Evolutionary conservation across 1,140 invertebrate species (phyloP).

Genomic region (Scaptomyza montana): DNA sequence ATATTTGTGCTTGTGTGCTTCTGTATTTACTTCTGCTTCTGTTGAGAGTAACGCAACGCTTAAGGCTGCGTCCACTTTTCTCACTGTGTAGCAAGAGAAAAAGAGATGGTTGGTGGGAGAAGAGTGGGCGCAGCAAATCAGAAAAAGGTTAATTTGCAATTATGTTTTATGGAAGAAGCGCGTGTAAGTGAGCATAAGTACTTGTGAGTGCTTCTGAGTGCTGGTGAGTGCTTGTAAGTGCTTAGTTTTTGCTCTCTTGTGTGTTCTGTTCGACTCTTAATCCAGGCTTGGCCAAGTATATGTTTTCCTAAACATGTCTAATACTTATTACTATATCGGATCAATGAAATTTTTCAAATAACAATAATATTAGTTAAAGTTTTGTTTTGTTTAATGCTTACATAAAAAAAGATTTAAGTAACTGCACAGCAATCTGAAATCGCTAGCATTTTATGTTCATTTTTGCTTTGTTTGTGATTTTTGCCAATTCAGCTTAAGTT

Average conservation of each 20-base stretch:
- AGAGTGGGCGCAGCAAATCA: constrained; percentile 35
- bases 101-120: background rate
- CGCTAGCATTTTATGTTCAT: background rate
- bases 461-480: background rate
- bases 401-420: background rate
- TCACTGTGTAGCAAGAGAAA: background rate
- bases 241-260: constrained; percentile 1
- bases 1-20: constrained; percentile 22
- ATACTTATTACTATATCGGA: background rate
- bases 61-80: constrained; percentile 5
- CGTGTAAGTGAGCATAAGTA: constrained; percentile 45
- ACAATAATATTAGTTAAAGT: too few relatives aligned
- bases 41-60: background rate
- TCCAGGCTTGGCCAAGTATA: too few relatives aligned
- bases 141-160: constrained; percentile 50
- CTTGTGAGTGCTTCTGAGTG: constrained; percentile 41
- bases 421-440: too few relatives aligned
- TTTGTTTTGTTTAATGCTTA: too few relatives aligned
- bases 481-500: background rate
- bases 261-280: too few relatives aligned
- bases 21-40: background rate
- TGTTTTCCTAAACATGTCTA: too few relatives aligned
- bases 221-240: constrained; percentile 14
- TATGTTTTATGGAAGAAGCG: constrained; percentile 47
- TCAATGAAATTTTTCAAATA: too few relatives aligned